A percentile compares a stretch with the other conserved stretches of the same genome.
Conservation (phyloP, 2,113 vertebrate genomes). For the Halcyon malimbica region DNA sequence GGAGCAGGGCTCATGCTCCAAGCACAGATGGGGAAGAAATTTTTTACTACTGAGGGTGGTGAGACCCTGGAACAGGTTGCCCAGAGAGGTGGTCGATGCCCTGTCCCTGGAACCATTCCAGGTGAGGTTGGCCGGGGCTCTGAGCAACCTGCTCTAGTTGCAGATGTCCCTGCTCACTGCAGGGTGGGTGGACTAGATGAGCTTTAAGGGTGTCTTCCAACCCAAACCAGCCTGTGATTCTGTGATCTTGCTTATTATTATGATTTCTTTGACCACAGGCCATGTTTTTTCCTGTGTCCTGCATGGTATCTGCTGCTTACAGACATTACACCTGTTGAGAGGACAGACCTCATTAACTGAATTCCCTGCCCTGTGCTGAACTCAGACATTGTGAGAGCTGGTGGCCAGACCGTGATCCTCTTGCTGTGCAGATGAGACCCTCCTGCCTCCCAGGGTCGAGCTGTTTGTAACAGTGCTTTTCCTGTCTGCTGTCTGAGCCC, state of each 20-base stretch:
- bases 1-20: not conserved
- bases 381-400: not conserved
- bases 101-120: not conserved
- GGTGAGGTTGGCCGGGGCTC: not conserved
- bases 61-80: not conserved
- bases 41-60: not conserved
- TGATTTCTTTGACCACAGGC: not conserved
- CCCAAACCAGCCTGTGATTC: not conserved
- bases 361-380: not conserved
- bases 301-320: too few relatives aligned
- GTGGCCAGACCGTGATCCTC: not conserved
- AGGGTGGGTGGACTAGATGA: not conserved
- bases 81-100: not conserved
- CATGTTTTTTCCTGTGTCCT: not conserved
- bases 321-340: not conserved
- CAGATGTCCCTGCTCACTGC: not conserved
- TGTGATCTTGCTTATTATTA: not conserved
- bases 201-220: not conserved
- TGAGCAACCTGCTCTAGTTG: not conserved
- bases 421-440: too few relatives aligned
- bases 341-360: not conserved
- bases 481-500: not conserved
- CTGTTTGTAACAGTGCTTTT: not conserved
- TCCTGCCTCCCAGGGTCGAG: not conserved
- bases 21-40: not conserved